A percentile compares a stretch with the other conserved stretches of the same genome.
Evolutionary conservation across 2,888 invertebrate genomes (phyloP).

Genomic region (Megastigmus dorsalis): DNA sequence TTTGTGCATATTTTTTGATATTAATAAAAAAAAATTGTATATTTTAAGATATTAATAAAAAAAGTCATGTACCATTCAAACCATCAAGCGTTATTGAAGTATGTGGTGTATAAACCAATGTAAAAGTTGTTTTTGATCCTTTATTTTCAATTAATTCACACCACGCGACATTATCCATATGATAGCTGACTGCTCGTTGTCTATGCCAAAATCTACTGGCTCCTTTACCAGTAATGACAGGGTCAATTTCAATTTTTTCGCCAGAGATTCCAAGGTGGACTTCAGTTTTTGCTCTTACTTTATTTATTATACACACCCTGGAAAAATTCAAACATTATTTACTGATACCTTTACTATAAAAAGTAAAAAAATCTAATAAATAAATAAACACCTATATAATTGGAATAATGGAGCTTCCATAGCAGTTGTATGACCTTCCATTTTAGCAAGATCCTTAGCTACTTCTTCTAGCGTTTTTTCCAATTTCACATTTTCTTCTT

Average conservation of each 20-base stretch:
- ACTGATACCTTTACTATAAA: no score
- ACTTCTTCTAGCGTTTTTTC: constrained; percentile 64
- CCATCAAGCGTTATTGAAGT: constrained; percentile 62
- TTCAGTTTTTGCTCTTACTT: constrained; percentile 87
- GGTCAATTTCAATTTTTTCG: constrained; percentile 94
- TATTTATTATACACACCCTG: constrained; percentile 85
- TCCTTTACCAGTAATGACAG: constrained; percentile 76
- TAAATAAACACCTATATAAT: constrained; percentile 74
- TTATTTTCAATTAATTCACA: constrained; percentile 89
- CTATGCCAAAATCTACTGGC: constrained; percentile 76
- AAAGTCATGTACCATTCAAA: constrained; percentile 59
- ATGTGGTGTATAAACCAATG: constrained; percentile 81
- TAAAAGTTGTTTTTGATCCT: constrained; percentile 83
- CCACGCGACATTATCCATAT: constrained; percentile 90
- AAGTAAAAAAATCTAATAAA: constrained; percentile 19
- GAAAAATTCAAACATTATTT: constrained; percentile 71
- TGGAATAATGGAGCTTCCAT: constrained; percentile 93
- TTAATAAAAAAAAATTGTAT: background rate
- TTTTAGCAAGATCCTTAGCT: constrained; percentile 79
- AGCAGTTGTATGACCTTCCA: constrained; percentile 84
- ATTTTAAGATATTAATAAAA: constrained; percentile 9
- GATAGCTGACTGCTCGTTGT: constrained; percentile 88
- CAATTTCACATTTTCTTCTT: constrained; percentile 70
- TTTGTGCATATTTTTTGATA: background rate
- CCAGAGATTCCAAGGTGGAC: constrained; percentile 92